These are phyloP conservation scores for Tenualosa ilisha DNA, from an alignment of 2,797 vertebrate genomes.

Conservation along the genomic window DNA sequence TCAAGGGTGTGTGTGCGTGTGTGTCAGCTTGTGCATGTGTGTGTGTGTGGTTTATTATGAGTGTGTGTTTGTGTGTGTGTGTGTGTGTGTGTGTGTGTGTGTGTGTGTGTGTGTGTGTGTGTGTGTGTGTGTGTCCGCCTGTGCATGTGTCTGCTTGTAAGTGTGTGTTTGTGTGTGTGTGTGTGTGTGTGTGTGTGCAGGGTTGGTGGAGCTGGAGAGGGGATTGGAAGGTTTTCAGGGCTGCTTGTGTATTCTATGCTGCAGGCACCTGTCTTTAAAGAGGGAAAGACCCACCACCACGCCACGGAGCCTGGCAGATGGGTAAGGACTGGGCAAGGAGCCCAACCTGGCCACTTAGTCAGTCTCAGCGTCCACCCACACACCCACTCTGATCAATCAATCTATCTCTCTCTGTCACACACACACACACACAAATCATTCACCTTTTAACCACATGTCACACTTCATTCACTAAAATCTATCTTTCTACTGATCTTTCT, in stretches of 20 bases:
- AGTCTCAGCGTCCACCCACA: not conserved
- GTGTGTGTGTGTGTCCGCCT: not conserved
- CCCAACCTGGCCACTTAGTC: slow-evolving; percentile 13
- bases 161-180: not conserved
- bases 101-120: slow-evolving; percentile 13
- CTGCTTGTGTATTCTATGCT: not conserved
- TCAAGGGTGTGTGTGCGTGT: not conserved
- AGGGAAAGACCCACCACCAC: slow-evolving; percentile 28
- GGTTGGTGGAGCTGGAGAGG: not conserved
- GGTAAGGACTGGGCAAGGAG: slow-evolving; percentile 16
- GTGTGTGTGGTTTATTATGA: slow-evolving; percentile 4
- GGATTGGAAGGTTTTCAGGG: not conserved
- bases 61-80: not conserved
- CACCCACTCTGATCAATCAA: not conserved
- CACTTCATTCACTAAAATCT: not conserved
- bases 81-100: slow-evolving; percentile 18
- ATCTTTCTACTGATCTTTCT: not conserved
- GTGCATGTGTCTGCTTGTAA: not conserved
- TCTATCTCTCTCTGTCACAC: not conserved
- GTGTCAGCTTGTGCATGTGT: not conserved
- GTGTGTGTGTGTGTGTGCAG: not conserved
- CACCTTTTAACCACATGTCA: not conserved
- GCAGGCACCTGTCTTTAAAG: slow-evolving; percentile 31
- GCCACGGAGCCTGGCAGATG: slow-evolving; percentile 5
- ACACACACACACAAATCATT: not conserved